Evolutionary conservation across 2,888 invertebrate genomes (phyloP).

Genomic region (Ophraella communa): DNA sequence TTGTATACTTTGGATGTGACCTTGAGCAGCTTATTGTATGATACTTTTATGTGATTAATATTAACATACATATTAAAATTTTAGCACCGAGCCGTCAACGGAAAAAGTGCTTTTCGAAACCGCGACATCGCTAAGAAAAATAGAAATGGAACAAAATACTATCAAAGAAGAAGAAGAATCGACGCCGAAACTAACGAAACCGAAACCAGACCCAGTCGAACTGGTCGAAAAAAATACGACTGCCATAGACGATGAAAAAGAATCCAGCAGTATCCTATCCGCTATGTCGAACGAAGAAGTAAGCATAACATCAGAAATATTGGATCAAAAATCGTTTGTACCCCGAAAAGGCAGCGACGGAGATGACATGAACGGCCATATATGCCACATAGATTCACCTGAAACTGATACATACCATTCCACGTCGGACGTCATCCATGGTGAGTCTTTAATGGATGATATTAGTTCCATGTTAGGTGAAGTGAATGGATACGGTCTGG

Average conservation of each 20-base stretch:
- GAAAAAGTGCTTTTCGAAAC: slow-evolving; percentile 52
- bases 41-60: too few species aligned
- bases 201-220: slow-evolving; percentile 19
- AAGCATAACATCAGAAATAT: slow-evolving; percentile 73
- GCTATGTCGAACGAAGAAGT: slow-evolving; percentile 74
- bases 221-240: slow-evolving; percentile 48
- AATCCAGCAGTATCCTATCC: slow-evolving; percentile 68
- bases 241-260: slow-evolving; percentile 62
- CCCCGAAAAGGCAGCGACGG: slow-evolving; percentile 60
- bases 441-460: slow-evolving; percentile 81
- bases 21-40: too few species aligned
- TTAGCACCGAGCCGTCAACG: slow-evolving; percentile 51
- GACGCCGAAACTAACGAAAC: not conserved
- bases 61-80: too few species aligned
- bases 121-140: slow-evolving; percentile 50
- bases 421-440: slow-evolving; percentile 76
- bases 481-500: slow-evolving; percentile 71
- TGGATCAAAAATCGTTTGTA: slow-evolving; percentile 60
- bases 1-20: too few species aligned
- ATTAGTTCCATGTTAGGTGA: slow-evolving; percentile 77
- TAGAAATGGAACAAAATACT: slow-evolving; percentile 47
- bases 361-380: slow-evolving; percentile 63
- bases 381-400: slow-evolving; percentile 84
- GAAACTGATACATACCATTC: slow-evolving; percentile 78
- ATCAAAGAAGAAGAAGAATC: slow-evolving; percentile 39